Base-by-base conservation (phyloP, 2,113 vertebrate species). In the Ptilorrhoa leucosticta region DNA sequence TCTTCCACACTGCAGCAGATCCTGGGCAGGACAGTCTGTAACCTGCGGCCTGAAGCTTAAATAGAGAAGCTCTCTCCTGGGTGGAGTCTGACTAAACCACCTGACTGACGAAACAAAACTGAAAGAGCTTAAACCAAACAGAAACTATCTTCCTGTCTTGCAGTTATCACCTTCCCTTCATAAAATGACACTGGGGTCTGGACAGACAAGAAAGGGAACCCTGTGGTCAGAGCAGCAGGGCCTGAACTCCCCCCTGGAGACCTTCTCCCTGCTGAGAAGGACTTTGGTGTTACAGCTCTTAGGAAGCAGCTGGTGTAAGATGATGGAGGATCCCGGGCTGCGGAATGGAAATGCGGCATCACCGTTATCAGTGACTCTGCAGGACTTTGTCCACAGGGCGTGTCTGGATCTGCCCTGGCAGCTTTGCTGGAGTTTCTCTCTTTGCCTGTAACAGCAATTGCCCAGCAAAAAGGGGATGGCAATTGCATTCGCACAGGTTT, bases 261-360 rank as follows among this genome's bases (percentile, higher is more conserved):
- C 11, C 17, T 40, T 2, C 15, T 60, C 15, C 22, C 57, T 11
- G 1, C 68, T 16, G 28, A 3, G 17, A 45, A 53, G 20, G 23
- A 6, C 11, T 19, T 45, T 13, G 13, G 28, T 5, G 9, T 33
- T 1, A 8, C 6, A 61, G 26, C 56, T 57, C 31, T 37, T 6
- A 5, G 40, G 23, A 47, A 15, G 17, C 1, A 11, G 0, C 11
- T 18, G 40, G 16, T 47, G 24, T 4, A 0, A 53, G 57, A 9
- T 6, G 40, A 0, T 2, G 3, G 40, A 40, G 27, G 24, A 10
- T 8, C 1, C 19, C 5, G 21, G 50, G 50, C 6, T 27, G 7
- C 9, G 1, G 37, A 6, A 15, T 0, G 8, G 27, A 6, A 82
- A 8, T 5, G 1, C 0, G 8, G 2, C 20, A 0, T 24, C 10